These are phyloP conservation scores for Crepidodera aurea DNA, from an alignment of 2,888 invertebrate species.

Conservation along the genomic window DNA sequence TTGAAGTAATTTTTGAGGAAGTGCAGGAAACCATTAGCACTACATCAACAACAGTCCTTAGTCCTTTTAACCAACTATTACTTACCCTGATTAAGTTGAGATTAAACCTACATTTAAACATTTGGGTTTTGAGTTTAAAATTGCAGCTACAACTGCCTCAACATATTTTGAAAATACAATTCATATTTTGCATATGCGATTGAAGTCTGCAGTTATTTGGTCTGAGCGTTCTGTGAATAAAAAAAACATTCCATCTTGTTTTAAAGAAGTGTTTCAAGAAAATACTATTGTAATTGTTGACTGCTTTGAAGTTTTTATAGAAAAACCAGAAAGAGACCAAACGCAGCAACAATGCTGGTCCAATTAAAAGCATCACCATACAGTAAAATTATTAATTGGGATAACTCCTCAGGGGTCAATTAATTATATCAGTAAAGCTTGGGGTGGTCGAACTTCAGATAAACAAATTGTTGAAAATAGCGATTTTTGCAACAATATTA, in stretches of 20 bases:
- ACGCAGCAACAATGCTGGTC: conserved; percentile 36
- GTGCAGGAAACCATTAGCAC: conserved; percentile 18
- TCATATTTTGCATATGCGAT: conserved; percentile 21
- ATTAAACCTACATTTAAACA: conserved; percentile 33
- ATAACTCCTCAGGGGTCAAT: conserved; percentile 34
- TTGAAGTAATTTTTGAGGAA: conserved; percentile 18
- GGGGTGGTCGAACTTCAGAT: conserved; percentile 24
- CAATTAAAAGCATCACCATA: conserved; percentile 38
- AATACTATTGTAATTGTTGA: conserved; percentile 33
- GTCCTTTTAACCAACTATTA: conserved; percentile 24
- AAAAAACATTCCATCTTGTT: conserved; percentile 35
- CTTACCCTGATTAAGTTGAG: conserved; percentile 28
- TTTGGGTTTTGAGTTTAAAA: conserved; percentile 23
- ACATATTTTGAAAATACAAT: conserved; percentile 16
- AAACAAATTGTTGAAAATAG: conserved; percentile 19
- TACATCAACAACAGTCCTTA: conserved; percentile 25
- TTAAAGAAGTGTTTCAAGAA: conserved; percentile 37
- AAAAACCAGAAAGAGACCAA: conserved; percentile 29
- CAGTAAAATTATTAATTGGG: conserved; percentile 38
- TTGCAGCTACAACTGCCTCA: conserved; percentile 24
- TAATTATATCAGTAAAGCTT: conserved; percentile 19
- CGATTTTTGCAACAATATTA: conserved; percentile 12
- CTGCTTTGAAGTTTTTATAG: conserved; percentile 37
- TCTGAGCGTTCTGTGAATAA: conserved; percentile 21
- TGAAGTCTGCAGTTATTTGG: conserved; percentile 34